Conservation (phyloP, 2,888 invertebrate genomes). For the Azorinus chamasolen region DNA sequence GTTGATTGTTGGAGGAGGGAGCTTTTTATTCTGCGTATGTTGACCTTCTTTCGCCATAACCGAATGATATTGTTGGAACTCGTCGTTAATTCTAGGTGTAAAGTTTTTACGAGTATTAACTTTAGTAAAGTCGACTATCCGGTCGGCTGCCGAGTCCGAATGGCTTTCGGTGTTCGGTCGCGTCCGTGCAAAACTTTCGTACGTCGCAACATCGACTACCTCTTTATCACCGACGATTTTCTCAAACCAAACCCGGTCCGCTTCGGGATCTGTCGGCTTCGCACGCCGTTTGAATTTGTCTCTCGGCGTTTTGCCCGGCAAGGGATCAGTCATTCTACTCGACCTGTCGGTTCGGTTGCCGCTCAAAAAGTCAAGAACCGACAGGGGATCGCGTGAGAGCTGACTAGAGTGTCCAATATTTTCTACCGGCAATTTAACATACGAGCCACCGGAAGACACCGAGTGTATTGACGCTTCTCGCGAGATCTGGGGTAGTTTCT, state of each 20-base stretch:
- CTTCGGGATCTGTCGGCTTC: slow-evolving; percentile 32
- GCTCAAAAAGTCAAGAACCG: slow-evolving; percentile 56
- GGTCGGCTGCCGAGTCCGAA: slow-evolving; percentile 43
- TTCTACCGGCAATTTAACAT: background rate
- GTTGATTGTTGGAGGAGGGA: too few relatives aligned
- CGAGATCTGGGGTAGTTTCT: background rate
- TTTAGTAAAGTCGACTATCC: slow-evolving; percentile 37
- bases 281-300: slow-evolving; percentile 18
- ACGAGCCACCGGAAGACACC: too few relatives aligned
- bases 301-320: background rate
- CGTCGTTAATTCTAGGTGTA: slow-evolving; percentile 50
- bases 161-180: slow-evolving; percentile 35
- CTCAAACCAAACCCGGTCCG: slow-evolving; percentile 66
- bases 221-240: slow-evolving; percentile 69
- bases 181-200: slow-evolving; percentile 66
- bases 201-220: slow-evolving; percentile 59
- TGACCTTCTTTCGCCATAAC: slow-evolving; percentile 11
- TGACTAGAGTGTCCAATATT: slow-evolving; percentile 61
- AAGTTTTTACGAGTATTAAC: slow-evolving; percentile 18
- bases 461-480: background rate
- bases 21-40: background rate
- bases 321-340: slow-evolving; percentile 4
- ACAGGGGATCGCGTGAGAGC: slow-evolving; percentile 36
- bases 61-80: slow-evolving; percentile 35
- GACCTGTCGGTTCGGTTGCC: slow-evolving; percentile 38